Evolutionary conservation across 2,888 invertebrate species (phyloP), one percentile per base, ranked within the genome.

Genomic region (Caprella mutica): DNA sequence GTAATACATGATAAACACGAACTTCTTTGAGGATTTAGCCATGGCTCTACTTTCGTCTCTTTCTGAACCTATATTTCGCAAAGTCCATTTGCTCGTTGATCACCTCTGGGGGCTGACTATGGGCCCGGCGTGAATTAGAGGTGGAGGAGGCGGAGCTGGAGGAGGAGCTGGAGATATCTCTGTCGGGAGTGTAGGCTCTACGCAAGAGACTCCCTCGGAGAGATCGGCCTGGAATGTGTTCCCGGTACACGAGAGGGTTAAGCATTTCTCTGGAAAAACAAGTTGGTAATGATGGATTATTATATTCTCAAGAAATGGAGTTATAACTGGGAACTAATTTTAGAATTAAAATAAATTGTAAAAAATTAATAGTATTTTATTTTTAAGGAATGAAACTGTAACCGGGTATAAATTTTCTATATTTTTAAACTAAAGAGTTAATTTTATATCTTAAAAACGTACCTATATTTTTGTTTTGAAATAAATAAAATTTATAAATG

Each of bases 231-330:
- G 57, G 24, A 29, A 55, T 17, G 4, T 51, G 27, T 26, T 61
- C 57, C 29, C 57, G 44, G 52, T 61, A 61, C 30, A 61, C 61
- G 38, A 61, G 52, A 1, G 61, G 61, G 48, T 61, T 61, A 39
- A 61, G 55, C 57, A 61, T 55, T 48, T 61, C 61, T 26, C 61
- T 61, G 59, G 5, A 12, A 23, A 23, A 23, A 14, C 2, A 23
- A 52, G 2, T 12, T 5, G 14, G 9, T 3, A 19, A n/a, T 8
- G 6, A 46, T 24, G 14, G 9, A 4, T 24, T 12, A 4, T 27
- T n/a, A n/a, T n/a, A n/a, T n/a, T n/a, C n/a, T n/a, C n/a, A n/a
- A n/a, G n/a, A n/a, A n/a, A n/a, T n/a, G n/a, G n/a, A n/a, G n/a
- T n/a, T n/a, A n/a, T n/a, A n/a, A n/a, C n/a, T n/a, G n/a, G n/a